Percentiles rank a stretch among this genome's conserved stretches.
Conservation (phyloP, 2,113 vertebrate species). For the Tringa solitaria region DNA sequence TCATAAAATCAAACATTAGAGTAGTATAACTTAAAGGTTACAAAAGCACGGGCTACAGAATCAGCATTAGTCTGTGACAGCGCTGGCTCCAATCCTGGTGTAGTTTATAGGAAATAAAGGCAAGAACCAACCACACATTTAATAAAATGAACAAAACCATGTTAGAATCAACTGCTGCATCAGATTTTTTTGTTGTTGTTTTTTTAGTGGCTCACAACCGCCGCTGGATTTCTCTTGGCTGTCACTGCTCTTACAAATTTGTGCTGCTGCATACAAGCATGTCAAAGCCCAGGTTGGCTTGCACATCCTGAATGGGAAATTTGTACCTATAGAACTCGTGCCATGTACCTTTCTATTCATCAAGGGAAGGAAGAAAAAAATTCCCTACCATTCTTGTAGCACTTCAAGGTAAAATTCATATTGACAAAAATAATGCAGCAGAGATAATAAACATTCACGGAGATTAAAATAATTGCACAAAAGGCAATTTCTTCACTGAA, state of each 20-base stretch:
- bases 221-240: background rate
- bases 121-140: background rate
- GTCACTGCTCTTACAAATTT: background rate
- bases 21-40: conserved; percentile 62
- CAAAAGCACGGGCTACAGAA: conserved; percentile 53
- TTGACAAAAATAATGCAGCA: background rate
- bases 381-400: background rate
- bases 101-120: conserved; percentile 42
- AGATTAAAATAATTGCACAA: background rate
- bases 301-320: background rate
- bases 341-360: background rate
- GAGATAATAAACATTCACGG: background rate
- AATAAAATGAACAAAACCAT: background rate
- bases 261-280: background rate
- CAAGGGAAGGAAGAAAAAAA: background rate
- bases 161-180: background rate
- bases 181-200: background rate
- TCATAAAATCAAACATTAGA: conserved; percentile 72
- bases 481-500: background rate
- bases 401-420: conserved; percentile 1
- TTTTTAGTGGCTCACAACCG: background rate
- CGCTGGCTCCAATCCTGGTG: conserved; percentile 30
- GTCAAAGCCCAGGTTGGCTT: background rate
- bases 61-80: conserved; percentile 48
- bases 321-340: background rate